Percentiles rank a stretch among this genome's conserved stretches.
These are phyloP conservation scores for Thamnophis sirtalis DNA, from an alignment of 2,113 vertebrate genomes.

Conservation along the genomic window DNA sequence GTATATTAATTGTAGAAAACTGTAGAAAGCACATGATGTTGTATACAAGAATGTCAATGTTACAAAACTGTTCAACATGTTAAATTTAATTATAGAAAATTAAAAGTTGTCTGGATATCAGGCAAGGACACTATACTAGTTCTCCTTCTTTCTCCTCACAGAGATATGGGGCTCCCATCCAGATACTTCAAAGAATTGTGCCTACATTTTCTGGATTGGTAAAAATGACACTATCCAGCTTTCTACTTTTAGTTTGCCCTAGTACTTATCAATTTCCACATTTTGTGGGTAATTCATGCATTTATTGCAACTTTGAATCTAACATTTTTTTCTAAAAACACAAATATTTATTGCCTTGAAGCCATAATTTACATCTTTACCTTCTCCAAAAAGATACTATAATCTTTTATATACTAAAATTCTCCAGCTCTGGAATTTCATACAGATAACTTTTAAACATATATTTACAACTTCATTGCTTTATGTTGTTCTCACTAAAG, in stretches of 20 bases:
- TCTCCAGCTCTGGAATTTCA: neutral
- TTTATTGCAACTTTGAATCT: neutral
- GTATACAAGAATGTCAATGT: neutral
- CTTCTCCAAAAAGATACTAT: neutral
- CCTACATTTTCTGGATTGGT: neutral
- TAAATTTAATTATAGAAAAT: neutral
- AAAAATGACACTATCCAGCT: neutral
- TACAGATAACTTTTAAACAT: neutral
- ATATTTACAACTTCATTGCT: neutral
- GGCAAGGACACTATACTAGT: neutral
- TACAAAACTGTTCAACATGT: neutral
- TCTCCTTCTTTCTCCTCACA: neutral
- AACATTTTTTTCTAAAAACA: neutral
- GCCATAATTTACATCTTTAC: neutral
- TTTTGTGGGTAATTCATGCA: neutral
- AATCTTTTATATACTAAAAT: neutral
- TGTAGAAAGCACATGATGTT: neutral
- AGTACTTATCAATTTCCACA: too few species aligned
- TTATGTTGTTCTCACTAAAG: neutral
- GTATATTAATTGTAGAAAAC: neutral
- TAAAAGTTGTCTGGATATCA: neutral
- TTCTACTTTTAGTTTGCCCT: neutral
- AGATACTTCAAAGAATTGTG: neutral
- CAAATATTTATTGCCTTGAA: neutral
- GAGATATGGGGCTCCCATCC: neutral